A percentile compares a stretch with the other conserved stretches of the same genome.
These are phyloP conservation scores for Pseudanteris insignis DNA, from an alignment of 2,888 invertebrate genomes.

Conservation along the genomic window DNA sequence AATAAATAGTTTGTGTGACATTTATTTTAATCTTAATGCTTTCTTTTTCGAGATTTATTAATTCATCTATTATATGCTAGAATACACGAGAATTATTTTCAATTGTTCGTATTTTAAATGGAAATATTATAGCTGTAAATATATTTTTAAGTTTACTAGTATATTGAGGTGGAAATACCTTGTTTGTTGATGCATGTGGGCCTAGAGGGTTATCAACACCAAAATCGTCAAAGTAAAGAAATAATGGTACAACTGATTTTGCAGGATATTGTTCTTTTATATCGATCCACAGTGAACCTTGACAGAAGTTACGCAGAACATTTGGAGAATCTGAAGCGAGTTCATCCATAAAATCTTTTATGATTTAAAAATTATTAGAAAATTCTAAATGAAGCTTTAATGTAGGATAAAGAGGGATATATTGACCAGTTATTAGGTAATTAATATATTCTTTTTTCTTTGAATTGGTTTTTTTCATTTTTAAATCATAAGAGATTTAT, in stretches of 20 bases:
- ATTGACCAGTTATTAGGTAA: neutral
- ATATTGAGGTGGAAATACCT: constrained; percentile 10
- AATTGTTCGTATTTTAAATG: constrained; percentile 2
- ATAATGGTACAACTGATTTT: constrained; percentile 16
- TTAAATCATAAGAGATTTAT: neutral
- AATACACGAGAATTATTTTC: constrained; percentile 15
- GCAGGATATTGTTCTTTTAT: constrained; percentile 7
- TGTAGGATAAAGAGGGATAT: neutral
- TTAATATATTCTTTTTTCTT: neutral
- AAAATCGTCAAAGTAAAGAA: constrained; percentile 25
- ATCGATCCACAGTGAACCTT: constrained; percentile 13
- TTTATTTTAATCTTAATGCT: neutral
- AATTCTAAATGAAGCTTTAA: neutral
- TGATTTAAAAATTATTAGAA: neutral
- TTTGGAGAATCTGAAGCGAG: neutral
- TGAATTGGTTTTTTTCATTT: neutral
- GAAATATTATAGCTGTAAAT: constrained; percentile 11
- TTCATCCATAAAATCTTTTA: neutral
- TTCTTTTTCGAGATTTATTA: constrained; percentile 5
- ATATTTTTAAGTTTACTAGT: constrained; percentile 10
- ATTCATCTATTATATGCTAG: constrained; percentile 8
- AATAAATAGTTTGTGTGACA: constrained; percentile 6
- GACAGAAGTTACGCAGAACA: constrained; percentile 18
- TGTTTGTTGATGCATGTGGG: constrained; percentile 12
- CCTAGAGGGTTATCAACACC: constrained; percentile 20